Percentiles rank a stretch among this genome's conserved stretches.
phyloP scores from a whole-genome alignment of 2,113 vertebrate species.

The Psephotus haematonotus region DNA sequence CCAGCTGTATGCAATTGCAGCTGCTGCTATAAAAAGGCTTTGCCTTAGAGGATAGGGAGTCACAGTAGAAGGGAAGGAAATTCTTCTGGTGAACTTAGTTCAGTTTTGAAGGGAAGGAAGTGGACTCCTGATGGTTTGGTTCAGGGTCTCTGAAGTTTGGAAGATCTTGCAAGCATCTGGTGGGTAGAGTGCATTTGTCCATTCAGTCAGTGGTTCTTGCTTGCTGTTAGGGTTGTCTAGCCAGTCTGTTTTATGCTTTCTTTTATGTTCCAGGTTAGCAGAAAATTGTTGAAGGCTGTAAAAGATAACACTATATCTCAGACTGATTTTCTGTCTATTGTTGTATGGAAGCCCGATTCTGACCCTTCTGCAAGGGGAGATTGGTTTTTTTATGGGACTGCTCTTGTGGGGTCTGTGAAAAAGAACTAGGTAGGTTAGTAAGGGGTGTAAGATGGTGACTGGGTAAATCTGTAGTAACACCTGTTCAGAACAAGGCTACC shows the following conservation, averaged over 20 bases:
- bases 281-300: not conserved
- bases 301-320: not conserved
- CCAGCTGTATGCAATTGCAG: constrained; percentile 58
- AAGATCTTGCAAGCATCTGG: not conserved
- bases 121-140: not conserved
- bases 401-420: not conserved
- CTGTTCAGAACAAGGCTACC: not conserved
- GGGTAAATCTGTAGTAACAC: not conserved
- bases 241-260: not conserved
- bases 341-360: not conserved
- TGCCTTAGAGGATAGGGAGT: constrained; percentile 26
- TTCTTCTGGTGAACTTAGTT: constrained; percentile 21
- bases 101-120: constrained; percentile 43
- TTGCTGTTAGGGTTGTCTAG: not conserved
- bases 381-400: not conserved
- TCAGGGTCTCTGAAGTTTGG: not conserved
- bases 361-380: not conserved
- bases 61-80: constrained; percentile 48
- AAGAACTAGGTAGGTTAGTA: not conserved
- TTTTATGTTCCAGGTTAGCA: not conserved
- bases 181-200: not conserved
- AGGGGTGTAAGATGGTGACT: not conserved
- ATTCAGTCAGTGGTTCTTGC: not conserved
- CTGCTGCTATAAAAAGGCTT: constrained; percentile 67
- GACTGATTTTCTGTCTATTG: not conserved